Conservation (phyloP, 2,113 vertebrate genomes). For the Chunga burmeisteri region DNA sequence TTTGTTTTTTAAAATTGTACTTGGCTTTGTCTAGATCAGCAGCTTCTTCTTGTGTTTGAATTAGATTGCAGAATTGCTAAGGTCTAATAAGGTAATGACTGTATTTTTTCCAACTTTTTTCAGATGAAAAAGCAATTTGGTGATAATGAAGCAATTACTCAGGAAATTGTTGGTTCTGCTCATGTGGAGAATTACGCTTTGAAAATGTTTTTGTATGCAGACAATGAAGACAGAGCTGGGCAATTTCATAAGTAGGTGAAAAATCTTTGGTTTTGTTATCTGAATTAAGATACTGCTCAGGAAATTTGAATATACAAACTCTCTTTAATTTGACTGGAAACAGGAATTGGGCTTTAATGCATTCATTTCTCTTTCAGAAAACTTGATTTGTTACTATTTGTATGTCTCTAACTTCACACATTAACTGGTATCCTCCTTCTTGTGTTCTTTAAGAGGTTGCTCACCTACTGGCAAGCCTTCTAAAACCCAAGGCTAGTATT, state of each 20-base stretch:
- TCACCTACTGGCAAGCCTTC: background rate
- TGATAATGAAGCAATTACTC: slow-evolving; percentile 91
- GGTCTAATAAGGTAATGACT: background rate
- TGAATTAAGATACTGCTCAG: background rate
- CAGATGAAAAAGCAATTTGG: slow-evolving; percentile 95
- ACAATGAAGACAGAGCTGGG: slow-evolving; percentile 92
- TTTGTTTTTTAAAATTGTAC: background rate
- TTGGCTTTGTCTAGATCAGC: background rate
- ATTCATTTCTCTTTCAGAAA: background rate
- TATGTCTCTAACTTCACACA: background rate
- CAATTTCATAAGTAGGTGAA: slow-evolving; percentile 93
- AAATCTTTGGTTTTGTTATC: background rate
- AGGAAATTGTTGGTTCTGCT: slow-evolving; percentile 95
- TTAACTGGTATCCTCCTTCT: background rate
- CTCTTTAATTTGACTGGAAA: background rate
- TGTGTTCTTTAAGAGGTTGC: background rate
- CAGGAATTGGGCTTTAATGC: background rate
- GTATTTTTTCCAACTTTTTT: slow-evolving; percentile 48
- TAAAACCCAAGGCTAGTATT: background rate
- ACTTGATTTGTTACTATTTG: background rate
- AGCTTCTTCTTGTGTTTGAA: background rate
- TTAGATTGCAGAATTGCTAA: background rate
- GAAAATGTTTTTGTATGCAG: slow-evolving; percentile 97
- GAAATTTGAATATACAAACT: background rate
- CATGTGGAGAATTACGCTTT: slow-evolving; percentile 97